Percentiles rank a stretch among this genome's conserved stretches.
Evolutionary conservation across 2,113 vertebrate genomes (phyloP).

Genomic region (Leucoraja erinaceus): DNA sequence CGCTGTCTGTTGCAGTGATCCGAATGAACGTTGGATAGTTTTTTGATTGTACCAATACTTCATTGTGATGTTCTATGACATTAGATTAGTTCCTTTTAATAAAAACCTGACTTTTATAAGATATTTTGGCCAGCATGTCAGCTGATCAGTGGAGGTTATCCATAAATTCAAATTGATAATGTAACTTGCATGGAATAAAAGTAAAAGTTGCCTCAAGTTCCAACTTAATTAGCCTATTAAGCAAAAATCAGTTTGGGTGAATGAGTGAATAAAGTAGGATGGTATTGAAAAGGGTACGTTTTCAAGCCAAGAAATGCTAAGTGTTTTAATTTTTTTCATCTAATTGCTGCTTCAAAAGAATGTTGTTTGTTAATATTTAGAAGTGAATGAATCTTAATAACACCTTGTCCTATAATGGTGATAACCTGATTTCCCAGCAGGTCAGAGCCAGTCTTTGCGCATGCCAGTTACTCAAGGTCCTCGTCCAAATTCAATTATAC

Average conservation of each 20-base stretch:
- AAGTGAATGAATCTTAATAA: background rate
- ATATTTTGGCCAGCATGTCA: background rate
- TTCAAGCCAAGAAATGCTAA: background rate
- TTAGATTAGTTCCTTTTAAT: background rate
- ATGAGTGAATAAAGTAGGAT: background rate
- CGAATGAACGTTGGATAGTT: background rate
- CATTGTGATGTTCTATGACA: background rate
- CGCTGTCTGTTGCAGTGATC: background rate
- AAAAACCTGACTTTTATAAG: background rate
- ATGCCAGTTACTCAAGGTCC: slow-evolving; percentile 43
- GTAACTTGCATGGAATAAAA: background rate
- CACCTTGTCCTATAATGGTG: background rate
- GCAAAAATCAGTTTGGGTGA: background rate
- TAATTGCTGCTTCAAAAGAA: background rate
- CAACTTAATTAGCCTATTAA: too few relatives aligned
- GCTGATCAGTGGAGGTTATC: background rate
- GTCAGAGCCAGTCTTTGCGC: slow-evolving; percentile 28
- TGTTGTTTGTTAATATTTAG: background rate
- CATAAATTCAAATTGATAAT: background rate
- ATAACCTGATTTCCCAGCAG: slow-evolving; percentile 36
- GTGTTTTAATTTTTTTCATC: background rate
- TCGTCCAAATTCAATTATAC: slow-evolving; percentile 49
- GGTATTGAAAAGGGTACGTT: background rate
- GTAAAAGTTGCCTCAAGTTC: background rate
- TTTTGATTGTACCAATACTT: background rate